Evolutionary conservation across 1,140 invertebrate species (phyloP).

Genomic region (Temnothorax curvispinosus): DNA sequence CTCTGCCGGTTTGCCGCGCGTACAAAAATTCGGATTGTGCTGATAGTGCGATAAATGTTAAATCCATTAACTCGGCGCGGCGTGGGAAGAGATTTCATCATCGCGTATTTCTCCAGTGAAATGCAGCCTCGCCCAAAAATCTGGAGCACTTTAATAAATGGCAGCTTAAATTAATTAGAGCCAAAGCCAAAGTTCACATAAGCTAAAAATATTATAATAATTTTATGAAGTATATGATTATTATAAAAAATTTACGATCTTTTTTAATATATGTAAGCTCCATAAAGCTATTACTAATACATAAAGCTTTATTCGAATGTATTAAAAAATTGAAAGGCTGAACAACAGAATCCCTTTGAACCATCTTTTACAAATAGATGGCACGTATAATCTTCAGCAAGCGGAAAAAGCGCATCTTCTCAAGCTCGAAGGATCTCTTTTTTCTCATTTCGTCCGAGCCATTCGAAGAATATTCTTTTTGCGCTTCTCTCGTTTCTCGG

Average conservation of each 20-base stretch:
- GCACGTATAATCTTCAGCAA: constrained; percentile 9
- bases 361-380: background rate
- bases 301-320: background rate
- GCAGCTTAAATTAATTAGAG: background rate
- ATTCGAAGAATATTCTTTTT: constrained; percentile 27
- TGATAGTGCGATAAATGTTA: constrained; percentile 36
- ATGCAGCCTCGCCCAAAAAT: constrained; percentile 22
- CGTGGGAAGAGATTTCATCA: constrained; percentile 34
- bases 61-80: constrained; percentile 28
- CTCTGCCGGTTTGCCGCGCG: background rate
- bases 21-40: constrained; percentile 20
- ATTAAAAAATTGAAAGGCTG: background rate
- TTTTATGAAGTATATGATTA: background rate
- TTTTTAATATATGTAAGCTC: background rate
- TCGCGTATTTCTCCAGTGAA: constrained; percentile 22
- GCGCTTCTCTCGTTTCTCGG: constrained; percentile 10
- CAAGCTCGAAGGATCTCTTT: constrained; percentile 3
- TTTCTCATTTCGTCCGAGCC: constrained; percentile 3
- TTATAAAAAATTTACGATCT: background rate
- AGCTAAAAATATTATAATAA: constrained; percentile 7
- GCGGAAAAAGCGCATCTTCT: background rate
- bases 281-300: background rate
- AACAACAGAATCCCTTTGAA: background rate
- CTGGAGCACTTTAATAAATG: constrained; percentile 44
- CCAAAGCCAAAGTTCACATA: background rate